phyloP scores from a whole-genome alignment of 2,113 vertebrate species.

The Grallaria varia region DNA sequence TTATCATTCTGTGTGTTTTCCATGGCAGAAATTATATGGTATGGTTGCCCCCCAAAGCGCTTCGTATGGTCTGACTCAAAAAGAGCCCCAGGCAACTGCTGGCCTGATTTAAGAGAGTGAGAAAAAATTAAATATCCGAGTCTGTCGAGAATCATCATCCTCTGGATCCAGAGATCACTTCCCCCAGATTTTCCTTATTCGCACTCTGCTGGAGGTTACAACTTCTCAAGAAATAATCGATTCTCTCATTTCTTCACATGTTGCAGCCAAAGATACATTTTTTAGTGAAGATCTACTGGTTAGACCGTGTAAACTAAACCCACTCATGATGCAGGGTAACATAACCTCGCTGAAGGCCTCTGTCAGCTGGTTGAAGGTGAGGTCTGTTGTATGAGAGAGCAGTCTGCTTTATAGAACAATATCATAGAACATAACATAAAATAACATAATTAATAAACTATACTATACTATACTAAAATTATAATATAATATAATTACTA shows the following conservation, averaged over 20 bases:
- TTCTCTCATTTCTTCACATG: background rate
- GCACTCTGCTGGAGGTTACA: conserved; percentile 4
- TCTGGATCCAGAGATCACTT: conserved; percentile 18
- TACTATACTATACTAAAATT: no score
- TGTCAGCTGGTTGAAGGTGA: background rate
- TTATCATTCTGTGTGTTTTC: background rate
- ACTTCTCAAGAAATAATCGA: background rate
- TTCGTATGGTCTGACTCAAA: conserved; percentile 12
- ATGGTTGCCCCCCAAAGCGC: conserved; percentile 4
- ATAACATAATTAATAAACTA: no score
- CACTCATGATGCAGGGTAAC: background rate
- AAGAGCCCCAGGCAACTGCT: conserved; percentile 26
- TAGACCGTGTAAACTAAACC: background rate
- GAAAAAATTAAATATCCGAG: conserved; percentile 12
- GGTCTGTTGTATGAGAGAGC: background rate
- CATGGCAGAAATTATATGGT: background rate
- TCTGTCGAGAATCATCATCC: background rate
- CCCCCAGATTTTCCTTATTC: conserved; percentile 14
- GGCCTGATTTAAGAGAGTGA: conserved; percentile 32
- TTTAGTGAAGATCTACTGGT: background rate
- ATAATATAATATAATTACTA: no score
- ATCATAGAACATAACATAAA: no score
- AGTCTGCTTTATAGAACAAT: background rate
- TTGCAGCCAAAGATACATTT: background rate
- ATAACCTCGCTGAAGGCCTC: background rate